These are phyloP conservation scores for Phasianus colchicus DNA, from an alignment of 2,113 vertebrate species.

Conservation along the genomic window DNA sequence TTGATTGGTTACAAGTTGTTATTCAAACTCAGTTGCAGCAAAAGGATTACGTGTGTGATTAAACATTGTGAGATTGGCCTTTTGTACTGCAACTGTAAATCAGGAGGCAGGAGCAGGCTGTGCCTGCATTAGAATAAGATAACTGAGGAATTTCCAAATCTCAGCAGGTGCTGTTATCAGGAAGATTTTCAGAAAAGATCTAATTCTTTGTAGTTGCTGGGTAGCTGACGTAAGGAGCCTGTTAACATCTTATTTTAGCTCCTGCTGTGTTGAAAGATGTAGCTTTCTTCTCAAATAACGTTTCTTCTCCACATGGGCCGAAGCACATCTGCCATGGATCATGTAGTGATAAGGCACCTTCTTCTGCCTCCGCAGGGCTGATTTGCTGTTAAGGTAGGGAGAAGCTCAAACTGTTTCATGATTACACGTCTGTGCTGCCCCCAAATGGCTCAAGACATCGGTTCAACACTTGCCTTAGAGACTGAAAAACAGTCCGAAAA, in stretches of 20 bases:
- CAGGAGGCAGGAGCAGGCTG: not conserved
- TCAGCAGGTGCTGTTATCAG: constrained; percentile 34
- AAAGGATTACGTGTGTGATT: not conserved
- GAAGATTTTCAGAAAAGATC: constrained; percentile 39
- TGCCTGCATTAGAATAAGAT: constrained; percentile 12
- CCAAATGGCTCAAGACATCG: rapidly evolving
- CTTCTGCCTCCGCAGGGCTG: not conserved
- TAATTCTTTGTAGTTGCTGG: constrained; percentile 28
- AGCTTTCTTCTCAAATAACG: constrained; percentile 9
- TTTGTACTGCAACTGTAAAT: constrained; percentile 14
- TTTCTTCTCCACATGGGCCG: not conserved
- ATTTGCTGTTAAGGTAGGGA: not conserved
- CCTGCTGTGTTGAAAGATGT: constrained; percentile 39
- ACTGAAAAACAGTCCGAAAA: not conserved
- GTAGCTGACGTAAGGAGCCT: constrained; percentile 27
- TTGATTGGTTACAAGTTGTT: not conserved
- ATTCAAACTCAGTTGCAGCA: not conserved
- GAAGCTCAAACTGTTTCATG: not conserved
- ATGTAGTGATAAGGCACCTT: not conserved
- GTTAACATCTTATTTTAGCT: constrained; percentile 39
- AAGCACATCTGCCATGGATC: not conserved
- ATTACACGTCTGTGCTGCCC: not conserved
- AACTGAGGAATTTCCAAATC: constrained; percentile 26
- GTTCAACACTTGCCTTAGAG: not conserved
- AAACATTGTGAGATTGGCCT: not conserved